Base-by-base conservation (phyloP, 2,797 vertebrate species). In the Sebastes taczanowskii region DNA sequence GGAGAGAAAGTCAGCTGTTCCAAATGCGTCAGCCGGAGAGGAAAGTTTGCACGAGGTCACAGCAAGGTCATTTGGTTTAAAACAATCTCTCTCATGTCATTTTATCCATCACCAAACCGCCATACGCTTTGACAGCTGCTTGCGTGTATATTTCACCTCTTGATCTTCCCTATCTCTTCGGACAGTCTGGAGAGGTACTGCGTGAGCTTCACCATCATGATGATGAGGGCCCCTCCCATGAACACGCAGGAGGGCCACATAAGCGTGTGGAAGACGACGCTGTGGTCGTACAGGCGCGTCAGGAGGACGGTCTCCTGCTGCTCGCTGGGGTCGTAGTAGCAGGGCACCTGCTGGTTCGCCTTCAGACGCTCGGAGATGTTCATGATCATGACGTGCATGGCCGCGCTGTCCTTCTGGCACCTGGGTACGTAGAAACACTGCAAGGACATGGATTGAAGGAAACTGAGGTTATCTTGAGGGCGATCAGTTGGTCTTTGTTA, bases 191-290 rank as follows among this genome's bases (percentile, higher is more conserved):
- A 98, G 84, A 99, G 97, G 89, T 99, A 99, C 49, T 99, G 98
- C 14, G 97, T 98, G 89, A 99, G 96, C 90, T 98, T 99, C 73
- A 99, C 98, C 98, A 99, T 97, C 35, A 97, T 83, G 0, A 99
- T 96, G 35, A 99, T 98, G 59, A 95, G 96, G 5, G 95, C 91
- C 0, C 97, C 97, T 2, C 97, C 97, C 0, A 94, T 89, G 92
- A 99, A 97, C 95, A 97, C 96, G 89, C 97, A 98, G 0, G 97
- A 97, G 60, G 98, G 98, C 98, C 98, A 99, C 90, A 99, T 95
- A 85, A 99, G 95, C 0, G 97, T 96, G 84, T 96, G 96, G 92
- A 98, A 96, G 86, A 98, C 85, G 22, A 96, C 93, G 0, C 94
- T 94, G 89, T 95, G 96, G 91, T 96, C 96, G 74, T 98, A 97